Evolutionary conservation across 1,140 invertebrate species (phyloP), one percentile per base, ranked within the genome.

Genomic region (Pogonomyrmex californicus): DNA sequence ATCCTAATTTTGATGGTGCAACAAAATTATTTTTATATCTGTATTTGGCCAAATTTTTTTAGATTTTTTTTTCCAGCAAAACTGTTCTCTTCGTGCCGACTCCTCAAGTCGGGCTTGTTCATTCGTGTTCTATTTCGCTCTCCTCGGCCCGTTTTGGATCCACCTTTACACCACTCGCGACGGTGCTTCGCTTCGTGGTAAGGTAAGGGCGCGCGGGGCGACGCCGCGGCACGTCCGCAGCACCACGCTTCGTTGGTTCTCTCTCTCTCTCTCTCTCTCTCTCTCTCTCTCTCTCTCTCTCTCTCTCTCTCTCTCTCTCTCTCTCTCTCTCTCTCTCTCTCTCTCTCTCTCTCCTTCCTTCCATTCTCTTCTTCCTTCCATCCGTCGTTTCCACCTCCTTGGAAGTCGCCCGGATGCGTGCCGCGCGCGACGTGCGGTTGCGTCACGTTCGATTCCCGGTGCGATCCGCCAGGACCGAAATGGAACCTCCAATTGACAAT

Each of bases 381-480:
- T 79, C 66, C 81, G 58, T 86, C 88, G 86, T 88, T 91, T 92
- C 87, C 90, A 90, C 81, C 88, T 90, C 89, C 89, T 41, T 58
- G 81, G 76, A 88, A 88, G 56, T 85, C 88, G 91, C 87, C 91
- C 92, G 92, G 93, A 94, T 93, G 86, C 79, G 60, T 66, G 62
- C 41, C 44, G 76, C 76, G 33, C 47, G 47, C 44, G 65, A 41
- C 9, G 62, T 65, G 63, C 63, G 54, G 30, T 94, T 94, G 92
- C 93, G 91, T 94, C 93, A 93, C 88, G 87, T 81, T 88, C 90
- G 81, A 93, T 44, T 44, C 89, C 90, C 92, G 90, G 71, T 81
- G 71, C 85, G 47, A 73, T 68, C 70, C 75, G 62, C 60, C 36
- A 54, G 38, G 36, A 51, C 14, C 82, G 56, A 44, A 70, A 49